Base-by-base conservation (phyloP, 2,888 invertebrate species). In the Salticus scenicus region DNA sequence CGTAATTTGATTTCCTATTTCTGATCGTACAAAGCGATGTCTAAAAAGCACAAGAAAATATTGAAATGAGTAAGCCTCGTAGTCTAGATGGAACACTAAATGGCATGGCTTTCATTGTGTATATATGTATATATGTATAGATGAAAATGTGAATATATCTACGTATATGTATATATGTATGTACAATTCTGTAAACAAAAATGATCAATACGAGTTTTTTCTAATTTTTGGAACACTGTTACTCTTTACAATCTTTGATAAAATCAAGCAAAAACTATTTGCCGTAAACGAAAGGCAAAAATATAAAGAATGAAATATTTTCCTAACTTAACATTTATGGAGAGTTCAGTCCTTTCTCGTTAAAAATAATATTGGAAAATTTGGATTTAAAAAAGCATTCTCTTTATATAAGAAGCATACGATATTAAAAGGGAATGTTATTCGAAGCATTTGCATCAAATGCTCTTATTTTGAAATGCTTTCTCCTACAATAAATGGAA, bases 361-460 rank as follows among this genome's bases (percentile, higher is more conserved):
- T n/a, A n/a, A n/a, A n/a, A n/a, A n/a, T n/a, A n/a, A n/a, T n/a
- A n/a, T n/a, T n/a, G n/a, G n/a, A n/a, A n/a, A n/a, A n/a, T n/a
- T n/a, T n/a, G n/a, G n/a, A n/a, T 27, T 1, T 20, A 24, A 30
- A 37, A 47, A 63, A 37, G n/a, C 17, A 71, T 71, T 71, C 7
- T 47, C 17, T 47, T n/a, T n/a, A n/a, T n/a, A n/a, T n/a, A n/a
- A n/a, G n/a, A n/a, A n/a, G n/a, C n/a, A n/a, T n/a, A 69, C 37
- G 10, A 37, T 10, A 7, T 37, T 37, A 20, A 20, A 37, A 24
- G 37, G 10, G n/a, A 14, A 67, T 0, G 30, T 31, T 27, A 31
- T 27, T 14, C 5, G 37, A 64, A 12, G 64, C 75, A 75, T 75
- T 75, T 75, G 75, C 66, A 75, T 75, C 75, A 75, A 75, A 75